phyloP scores from a whole-genome alignment of 2,113 vertebrate genomes.

The Ahaetulla prasina region DNA sequence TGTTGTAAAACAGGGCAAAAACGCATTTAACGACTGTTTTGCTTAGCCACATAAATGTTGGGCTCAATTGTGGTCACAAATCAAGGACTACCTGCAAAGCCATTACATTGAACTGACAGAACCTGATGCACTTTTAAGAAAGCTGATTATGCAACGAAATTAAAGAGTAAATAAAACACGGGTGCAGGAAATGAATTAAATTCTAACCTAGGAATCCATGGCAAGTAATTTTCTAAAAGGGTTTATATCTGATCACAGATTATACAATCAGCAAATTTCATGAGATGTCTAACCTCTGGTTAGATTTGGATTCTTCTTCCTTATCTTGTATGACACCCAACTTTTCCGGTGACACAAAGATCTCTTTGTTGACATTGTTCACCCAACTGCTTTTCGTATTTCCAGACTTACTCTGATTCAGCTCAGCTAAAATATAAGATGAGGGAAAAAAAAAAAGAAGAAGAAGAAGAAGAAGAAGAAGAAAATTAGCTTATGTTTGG shows the following conservation, averaged over 20 bases:
- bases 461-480: no score
- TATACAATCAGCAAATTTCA: not conserved
- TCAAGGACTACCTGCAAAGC: not conserved
- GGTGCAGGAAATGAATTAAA: not conserved
- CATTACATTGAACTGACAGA: not conserved
- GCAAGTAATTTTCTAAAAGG: not conserved
- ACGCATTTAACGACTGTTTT: not conserved
- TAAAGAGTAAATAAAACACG: not conserved
- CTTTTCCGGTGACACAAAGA: conserved; percentile 70
- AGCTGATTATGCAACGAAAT: not conserved
- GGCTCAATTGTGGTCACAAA: not conserved
- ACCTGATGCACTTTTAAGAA: not conserved
- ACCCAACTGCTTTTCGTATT: conserved; percentile 74
- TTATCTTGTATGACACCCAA: conserved; percentile 65
- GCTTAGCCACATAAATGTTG: not conserved
- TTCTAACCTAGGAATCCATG: not conserved
- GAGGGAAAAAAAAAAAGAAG: no score
- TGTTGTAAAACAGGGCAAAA: not conserved
- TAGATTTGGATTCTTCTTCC: conserved; percentile 33
- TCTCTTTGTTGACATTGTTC: conserved; percentile 76
- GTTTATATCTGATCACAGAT: not conserved
- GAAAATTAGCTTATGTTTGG: conserved; percentile 17
- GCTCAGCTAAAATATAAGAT: conserved; percentile 73
- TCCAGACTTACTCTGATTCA: conserved; percentile 65
- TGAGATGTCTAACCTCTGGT: conserved; percentile 65